Percentiles rank a stretch among this genome's conserved stretches.
These are phyloP conservation scores for Aporophyla nigra DNA, from an alignment of 2,888 invertebrate genomes.

Conservation along the genomic window DNA sequence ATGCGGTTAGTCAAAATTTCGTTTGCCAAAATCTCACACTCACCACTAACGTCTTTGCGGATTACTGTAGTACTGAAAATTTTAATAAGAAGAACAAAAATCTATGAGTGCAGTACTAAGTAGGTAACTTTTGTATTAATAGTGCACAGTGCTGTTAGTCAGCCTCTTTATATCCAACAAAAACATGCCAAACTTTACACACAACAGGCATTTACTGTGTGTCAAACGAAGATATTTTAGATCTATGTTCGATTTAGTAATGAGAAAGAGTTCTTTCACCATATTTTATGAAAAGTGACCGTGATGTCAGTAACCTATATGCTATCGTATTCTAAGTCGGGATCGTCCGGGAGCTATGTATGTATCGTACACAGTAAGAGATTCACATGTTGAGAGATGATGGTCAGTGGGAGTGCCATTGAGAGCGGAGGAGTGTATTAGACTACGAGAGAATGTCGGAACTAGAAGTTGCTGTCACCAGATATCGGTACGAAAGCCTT, in stretches of 20 bases:
- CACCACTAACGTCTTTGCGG: slow-evolving; percentile 89
- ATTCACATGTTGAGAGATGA: slow-evolving; percentile 78
- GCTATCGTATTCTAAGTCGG: slow-evolving; percentile 63
- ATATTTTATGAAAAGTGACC: slow-evolving; percentile 73
- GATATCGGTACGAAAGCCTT: slow-evolving; percentile 87
- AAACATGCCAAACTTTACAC: slow-evolving; percentile 88
- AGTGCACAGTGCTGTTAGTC: slow-evolving; percentile 90
- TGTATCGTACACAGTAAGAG: slow-evolving; percentile 85
- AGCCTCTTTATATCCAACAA: slow-evolving; percentile 78
- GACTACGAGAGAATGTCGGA: slow-evolving; percentile 67
- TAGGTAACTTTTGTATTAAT: slow-evolving; percentile 79
- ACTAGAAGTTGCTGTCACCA: slow-evolving; percentile 84
- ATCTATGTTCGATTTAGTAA: slow-evolving; percentile 70
- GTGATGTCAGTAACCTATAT: slow-evolving; percentile 74
- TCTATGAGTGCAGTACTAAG: slow-evolving; percentile 86
- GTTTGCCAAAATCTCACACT: slow-evolving; percentile 88
- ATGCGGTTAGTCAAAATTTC: slow-evolving; percentile 84
- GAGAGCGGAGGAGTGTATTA: slow-evolving; percentile 77
- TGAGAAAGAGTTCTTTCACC: slow-evolving; percentile 79
- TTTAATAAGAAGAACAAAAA: slow-evolving; percentile 86
- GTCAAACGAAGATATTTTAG: slow-evolving; percentile 89
- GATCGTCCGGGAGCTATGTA: slow-evolving; percentile 77
- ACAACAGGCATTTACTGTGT: slow-evolving; percentile 83
- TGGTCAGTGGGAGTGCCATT: slow-evolving; percentile 81
- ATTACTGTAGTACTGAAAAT: slow-evolving; percentile 89